phyloP scores from a whole-genome alignment of 2,797 vertebrate species.

The Ciconia nigra region DNA sequence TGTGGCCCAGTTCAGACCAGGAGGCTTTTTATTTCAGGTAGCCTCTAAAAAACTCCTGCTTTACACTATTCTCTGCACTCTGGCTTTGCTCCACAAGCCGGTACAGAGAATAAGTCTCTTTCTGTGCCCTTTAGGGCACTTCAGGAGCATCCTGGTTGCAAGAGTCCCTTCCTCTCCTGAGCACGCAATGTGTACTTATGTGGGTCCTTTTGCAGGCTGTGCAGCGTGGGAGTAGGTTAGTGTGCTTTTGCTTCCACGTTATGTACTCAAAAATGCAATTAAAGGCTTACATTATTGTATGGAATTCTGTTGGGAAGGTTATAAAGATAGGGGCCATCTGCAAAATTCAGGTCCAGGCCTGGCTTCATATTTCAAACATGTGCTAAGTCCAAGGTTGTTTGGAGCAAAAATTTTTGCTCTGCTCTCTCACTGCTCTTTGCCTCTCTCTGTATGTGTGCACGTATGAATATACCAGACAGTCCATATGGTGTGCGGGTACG shows the following conservation, averaged over 20 bases:
- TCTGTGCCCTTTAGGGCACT: not conserved
- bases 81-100: not conserved
- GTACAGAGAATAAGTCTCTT: not conserved
- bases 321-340: not conserved
- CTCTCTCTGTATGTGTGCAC: not conserved
- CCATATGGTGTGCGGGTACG: accelerated
- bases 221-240: not conserved
- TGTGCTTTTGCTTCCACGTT: not conserved
- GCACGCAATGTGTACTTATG: accelerated
- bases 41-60: not conserved
- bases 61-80: not conserved
- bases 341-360: not conserved
- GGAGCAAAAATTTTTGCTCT: not conserved
- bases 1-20: not conserved
- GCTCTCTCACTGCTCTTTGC: not conserved
- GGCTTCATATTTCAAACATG: not conserved
- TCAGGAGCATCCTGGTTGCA: not conserved
- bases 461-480: not conserved
- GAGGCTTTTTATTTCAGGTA: not conserved
- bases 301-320: conserved; percentile 5
- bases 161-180: not conserved
- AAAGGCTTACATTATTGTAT: not conserved
- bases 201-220: not conserved
- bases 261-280: not conserved
- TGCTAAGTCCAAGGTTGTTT: not conserved